Evolutionary conservation across 2,113 vertebrate genomes (phyloP).

Genomic region (human): GRCh38 chr7:40269001-40269500

Average conservation of each 20-base stretch:
- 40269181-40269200: background rate
- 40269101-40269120: background rate
- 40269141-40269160: background rate
- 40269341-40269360: background rate
- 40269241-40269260: background rate
- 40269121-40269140: background rate
- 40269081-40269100: background rate
- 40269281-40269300: background rate
- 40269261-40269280: background rate
- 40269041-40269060: background rate
- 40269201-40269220: background rate
- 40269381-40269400: background rate
- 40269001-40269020: background rate
- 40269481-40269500: background rate
- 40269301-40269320: background rate
- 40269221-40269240: background rate
- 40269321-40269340: background rate
- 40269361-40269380: background rate
- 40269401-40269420: background rate
- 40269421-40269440: background rate
- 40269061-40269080: background rate
- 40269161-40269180: constrained; percentile 1
- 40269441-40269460: background rate
- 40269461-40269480: background rate
- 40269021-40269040: background rate